A percentile compares a stretch with the other conserved stretches of the same genome.
Conservation (phyloP, 2,113 vertebrate genomes). For the Osmerus mordax region DNA sequence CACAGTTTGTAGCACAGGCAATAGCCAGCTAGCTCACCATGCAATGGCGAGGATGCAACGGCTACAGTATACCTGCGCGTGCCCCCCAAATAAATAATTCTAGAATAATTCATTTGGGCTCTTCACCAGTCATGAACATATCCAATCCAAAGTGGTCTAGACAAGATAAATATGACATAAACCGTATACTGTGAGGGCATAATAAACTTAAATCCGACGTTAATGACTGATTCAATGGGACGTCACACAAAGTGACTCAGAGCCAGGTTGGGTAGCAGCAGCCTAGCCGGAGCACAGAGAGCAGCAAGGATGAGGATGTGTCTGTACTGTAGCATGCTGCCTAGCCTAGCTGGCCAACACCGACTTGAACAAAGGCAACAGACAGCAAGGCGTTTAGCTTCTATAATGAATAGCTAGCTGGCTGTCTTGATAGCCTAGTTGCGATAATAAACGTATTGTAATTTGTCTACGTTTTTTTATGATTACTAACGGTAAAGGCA, state of each 20-base stretch:
- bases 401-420: not conserved
- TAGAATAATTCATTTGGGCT: too few species aligned
- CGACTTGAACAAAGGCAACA: conserved; percentile 65
- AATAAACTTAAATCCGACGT: not conserved
- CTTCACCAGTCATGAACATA: too few species aligned
- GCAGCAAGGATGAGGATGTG: not conserved
- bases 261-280: not conserved
- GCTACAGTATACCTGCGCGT: too few species aligned
- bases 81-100: too few species aligned
- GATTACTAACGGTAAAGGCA: too few species aligned
- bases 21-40: too few species aligned
- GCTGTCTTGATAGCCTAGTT: not conserved
- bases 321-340: not conserved
- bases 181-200: too few species aligned
- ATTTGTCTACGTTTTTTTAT: too few species aligned
- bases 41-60: too few species aligned
- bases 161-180: too few species aligned
- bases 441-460: not conserved
- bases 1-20: too few species aligned
- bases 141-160: too few species aligned
- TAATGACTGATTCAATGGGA: conserved; percentile 1
- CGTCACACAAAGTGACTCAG: not conserved
- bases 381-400: conserved; percentile 22
- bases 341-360: conserved; percentile 50
- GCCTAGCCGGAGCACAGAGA: not conserved